Percentiles rank a stretch among this genome's conserved stretches.
These are phyloP conservation scores for Steinernema scapterisci DNA, from an alignment of 2,888 invertebrate genomes.

Conservation along the genomic window DNA sequence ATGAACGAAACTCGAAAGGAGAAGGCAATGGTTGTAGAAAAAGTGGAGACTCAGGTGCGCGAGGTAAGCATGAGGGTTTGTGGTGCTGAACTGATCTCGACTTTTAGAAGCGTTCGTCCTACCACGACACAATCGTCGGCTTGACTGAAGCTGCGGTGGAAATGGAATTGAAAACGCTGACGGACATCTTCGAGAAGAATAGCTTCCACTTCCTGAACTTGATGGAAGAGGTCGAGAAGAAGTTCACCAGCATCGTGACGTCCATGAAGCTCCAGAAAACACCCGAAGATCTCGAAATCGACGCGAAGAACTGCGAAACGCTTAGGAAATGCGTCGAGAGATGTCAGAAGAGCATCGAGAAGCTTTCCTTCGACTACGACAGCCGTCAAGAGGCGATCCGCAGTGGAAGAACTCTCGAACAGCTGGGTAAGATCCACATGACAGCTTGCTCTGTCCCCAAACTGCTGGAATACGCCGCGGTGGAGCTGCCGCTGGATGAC, in stretches of 20 bases:
- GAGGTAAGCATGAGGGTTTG: neutral
- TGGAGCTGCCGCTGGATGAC: no score
- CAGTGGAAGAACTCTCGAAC: neutral
- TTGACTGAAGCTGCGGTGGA: neutral
- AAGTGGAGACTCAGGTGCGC: neutral
- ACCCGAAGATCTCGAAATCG: neutral
- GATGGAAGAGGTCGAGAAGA: neutral
- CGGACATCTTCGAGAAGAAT: neutral
- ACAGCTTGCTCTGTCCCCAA: no score
- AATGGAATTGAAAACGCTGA: neutral
- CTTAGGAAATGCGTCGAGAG: neutral
- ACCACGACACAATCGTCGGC: neutral
- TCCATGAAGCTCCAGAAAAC: neutral
- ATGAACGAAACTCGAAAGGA: neutral
- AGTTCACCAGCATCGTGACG: neutral
- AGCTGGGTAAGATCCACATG: neutral
- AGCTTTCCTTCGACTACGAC: neutral
- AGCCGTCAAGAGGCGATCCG: neutral
- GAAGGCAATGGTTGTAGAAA: neutral
- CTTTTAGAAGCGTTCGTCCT: no score
- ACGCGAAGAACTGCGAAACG: neutral
- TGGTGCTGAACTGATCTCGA: neutral
- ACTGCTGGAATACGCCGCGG: no score
- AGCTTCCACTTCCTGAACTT: neutral
- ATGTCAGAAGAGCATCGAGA: neutral